Conservation (phyloP, 2,797 vertebrate genomes). For the Gobionotothen gibberifrons region DNA sequence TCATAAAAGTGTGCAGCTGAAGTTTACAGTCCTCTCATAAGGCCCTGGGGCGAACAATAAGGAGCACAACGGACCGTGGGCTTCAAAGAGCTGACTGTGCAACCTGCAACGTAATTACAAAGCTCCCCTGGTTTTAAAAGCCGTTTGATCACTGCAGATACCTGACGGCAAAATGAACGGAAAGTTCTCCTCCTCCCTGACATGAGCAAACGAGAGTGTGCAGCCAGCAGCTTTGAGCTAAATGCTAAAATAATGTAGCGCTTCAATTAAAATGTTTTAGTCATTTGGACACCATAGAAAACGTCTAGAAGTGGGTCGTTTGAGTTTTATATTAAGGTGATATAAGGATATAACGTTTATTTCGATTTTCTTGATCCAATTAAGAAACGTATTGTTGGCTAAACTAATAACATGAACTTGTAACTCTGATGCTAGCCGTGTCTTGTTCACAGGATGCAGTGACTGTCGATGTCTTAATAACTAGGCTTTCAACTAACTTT, state of each 20-base stretch:
- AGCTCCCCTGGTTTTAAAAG: slow-evolving; percentile 22
- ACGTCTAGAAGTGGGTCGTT: neutral
- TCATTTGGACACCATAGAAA: neutral
- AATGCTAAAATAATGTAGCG: neutral
- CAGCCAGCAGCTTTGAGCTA: neutral
- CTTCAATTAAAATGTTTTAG: neutral
- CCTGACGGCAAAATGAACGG: slow-evolving; percentile 10
- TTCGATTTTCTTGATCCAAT: neutral
- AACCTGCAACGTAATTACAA: slow-evolving; percentile 34
- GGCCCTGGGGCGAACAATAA: slow-evolving; percentile 23
- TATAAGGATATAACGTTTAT: neutral
- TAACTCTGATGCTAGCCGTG: neutral
- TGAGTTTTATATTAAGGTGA: neutral
- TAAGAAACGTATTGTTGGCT: neutral
- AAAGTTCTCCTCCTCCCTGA: slow-evolving; percentile 2
- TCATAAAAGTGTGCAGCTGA: slow-evolving; percentile 30
- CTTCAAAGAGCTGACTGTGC: slow-evolving; percentile 38
- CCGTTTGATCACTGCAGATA: slow-evolving; percentile 29
- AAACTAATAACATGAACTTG: neutral
- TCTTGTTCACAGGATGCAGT: too few relatives aligned
- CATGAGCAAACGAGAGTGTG: neutral
- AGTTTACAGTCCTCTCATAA: slow-evolving; percentile 15
- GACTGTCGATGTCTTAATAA: too few relatives aligned
- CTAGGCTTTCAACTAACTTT: too few relatives aligned
- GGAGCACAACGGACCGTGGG: neutral